phyloP scores from a whole-genome alignment of 2,797 vertebrate species.

The Sebastes itinus region DNA sequence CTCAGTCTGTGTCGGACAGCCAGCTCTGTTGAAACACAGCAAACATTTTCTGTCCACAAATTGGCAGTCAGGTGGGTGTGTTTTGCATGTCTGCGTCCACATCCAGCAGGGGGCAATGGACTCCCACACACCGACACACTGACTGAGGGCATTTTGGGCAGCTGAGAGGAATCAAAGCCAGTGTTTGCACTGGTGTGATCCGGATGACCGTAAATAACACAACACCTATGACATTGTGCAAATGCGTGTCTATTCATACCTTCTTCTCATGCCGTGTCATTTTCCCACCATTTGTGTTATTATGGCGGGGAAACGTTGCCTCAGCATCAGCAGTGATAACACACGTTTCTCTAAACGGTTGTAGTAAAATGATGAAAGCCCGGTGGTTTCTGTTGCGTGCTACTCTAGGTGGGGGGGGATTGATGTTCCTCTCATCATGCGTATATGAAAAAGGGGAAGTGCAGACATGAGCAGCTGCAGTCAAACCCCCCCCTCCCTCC shows the following conservation, averaged over 20 bases:
- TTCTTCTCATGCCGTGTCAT: background rate
- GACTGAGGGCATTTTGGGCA: slow-evolving; percentile 38
- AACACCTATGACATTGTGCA: background rate
- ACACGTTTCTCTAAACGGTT: slow-evolving; percentile 18
- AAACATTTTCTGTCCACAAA: slow-evolving; percentile 30
- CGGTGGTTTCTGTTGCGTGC: slow-evolving; percentile 15
- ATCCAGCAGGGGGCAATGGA: slow-evolving; percentile 75
- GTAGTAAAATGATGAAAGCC: slow-evolving; percentile 28
- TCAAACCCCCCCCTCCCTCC: background rate
- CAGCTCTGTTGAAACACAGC: slow-evolving; percentile 23
- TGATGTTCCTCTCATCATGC: slow-evolving; percentile 29
- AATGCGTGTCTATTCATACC: background rate
- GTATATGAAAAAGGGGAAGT: slow-evolving; percentile 46
- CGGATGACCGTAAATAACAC: slow-evolving; percentile 34
- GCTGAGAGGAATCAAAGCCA: slow-evolving; percentile 23
- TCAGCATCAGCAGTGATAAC: background rate
- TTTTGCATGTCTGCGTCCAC: slow-evolving; percentile 9
- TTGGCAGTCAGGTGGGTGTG: background rate
- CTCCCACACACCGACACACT: slow-evolving; percentile 36
- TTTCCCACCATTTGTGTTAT: background rate
- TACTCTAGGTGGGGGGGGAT: slow-evolving; percentile 6
- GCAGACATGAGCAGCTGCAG: slow-evolving; percentile 63
- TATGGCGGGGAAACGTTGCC: slow-evolving; percentile 19
- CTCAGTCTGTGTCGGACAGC: background rate
- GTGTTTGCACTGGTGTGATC: slow-evolving; percentile 18